These are phyloP conservation scores for Phataginus tetradactyla DNA, from an alignment of 2,797 vertebrate genomes.

Conservation along the genomic window DNA sequence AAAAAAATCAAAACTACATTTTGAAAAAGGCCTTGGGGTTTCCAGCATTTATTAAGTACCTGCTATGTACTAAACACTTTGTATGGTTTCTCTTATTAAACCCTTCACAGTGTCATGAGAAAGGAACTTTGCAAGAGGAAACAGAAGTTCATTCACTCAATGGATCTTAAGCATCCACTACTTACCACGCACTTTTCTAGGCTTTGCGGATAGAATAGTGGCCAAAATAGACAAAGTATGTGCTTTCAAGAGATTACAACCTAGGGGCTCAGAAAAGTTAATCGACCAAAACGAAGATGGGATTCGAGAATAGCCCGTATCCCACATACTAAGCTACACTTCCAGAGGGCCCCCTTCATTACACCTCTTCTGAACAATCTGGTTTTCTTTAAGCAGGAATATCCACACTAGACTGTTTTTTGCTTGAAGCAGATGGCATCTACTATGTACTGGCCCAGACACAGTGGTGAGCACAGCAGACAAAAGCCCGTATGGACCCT, in stretches of 20 bases:
- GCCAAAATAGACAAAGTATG: neutral
- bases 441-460: neutral
- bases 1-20: neutral
- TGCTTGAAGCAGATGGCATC: neutral
- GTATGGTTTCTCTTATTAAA: neutral
- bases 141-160: neutral
- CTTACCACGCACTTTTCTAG: constrained; percentile 4
- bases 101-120: neutral
- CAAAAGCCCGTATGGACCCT: neutral
- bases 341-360: neutral
- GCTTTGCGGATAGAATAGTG: neutral
- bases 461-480: neutral
- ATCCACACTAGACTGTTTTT: neutral
- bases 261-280: neutral
- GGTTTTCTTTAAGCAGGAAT: neutral
- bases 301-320: neutral
- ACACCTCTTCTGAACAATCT: neutral
- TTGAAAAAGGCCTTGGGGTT: neutral
- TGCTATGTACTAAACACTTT: neutral
- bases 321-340: neutral
- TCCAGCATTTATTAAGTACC: neutral
- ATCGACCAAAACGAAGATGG: neutral
- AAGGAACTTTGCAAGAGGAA: constrained; percentile 18
- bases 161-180: neutral
- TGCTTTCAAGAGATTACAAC: neutral